Conservation (phyloP, 2,888 invertebrate genomes). For the Agonopterix arenella region DNA sequence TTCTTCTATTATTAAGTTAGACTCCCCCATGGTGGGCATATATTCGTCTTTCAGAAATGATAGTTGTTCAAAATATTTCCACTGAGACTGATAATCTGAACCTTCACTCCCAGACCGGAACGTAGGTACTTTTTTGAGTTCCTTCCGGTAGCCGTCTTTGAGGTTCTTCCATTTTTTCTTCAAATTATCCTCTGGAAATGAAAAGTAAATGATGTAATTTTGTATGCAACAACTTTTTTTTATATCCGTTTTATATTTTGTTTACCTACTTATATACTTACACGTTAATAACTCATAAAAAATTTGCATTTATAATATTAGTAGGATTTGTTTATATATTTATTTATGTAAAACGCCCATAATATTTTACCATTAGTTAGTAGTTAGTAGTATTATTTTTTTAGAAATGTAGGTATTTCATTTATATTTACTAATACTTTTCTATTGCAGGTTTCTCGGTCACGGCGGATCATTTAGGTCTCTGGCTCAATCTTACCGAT, state of each 20-base stretch:
- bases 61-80: background rate
- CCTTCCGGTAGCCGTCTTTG: slow-evolving; percentile 8
- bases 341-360: background rate
- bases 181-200: slow-evolving; percentile 5
- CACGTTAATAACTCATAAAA: no score
- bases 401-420: background rate
- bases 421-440: background rate
- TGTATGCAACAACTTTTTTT: background rate
- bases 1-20: slow-evolving; percentile 1
- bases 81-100: slow-evolving; percentile 2
- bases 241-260: background rate
- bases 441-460: background rate
- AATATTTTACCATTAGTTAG: background rate
- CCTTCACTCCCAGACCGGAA: slow-evolving; percentile 2
- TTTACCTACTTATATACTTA: background rate
- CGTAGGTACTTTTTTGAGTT: slow-evolving; percentile 6
- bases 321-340: background rate
- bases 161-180: slow-evolving; percentile 10
- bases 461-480: background rate
- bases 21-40: slow-evolving; percentile 2
- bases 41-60: slow-evolving; percentile 7
- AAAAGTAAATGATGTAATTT: no score
- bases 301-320: background rate
- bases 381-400: no score
- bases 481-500: background rate